Conservation (phyloP, 2,797 vertebrate species). For the Acrocephalus scirpaceus region DNA sequence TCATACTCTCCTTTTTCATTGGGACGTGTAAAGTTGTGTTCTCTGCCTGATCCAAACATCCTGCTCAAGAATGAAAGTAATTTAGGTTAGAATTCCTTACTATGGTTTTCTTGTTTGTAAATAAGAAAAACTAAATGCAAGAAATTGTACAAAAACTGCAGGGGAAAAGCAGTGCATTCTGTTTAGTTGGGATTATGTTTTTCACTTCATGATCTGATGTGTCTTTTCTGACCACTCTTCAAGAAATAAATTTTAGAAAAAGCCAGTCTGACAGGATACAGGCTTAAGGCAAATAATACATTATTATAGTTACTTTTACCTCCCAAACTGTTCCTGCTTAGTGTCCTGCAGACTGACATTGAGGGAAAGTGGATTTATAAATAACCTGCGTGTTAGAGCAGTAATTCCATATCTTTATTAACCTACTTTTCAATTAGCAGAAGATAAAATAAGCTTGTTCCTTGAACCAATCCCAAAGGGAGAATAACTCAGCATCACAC, state of each 20-base stretch:
- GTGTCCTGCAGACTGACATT: background rate
- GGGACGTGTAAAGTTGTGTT: slow-evolving; percentile 97
- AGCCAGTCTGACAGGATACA: background rate
- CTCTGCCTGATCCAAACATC: slow-evolving; percentile 99
- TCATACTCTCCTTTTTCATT: slow-evolving; percentile 98
- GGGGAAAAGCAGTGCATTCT: background rate
- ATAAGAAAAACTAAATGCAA: background rate
- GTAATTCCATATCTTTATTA: slow-evolving; percentile 25
- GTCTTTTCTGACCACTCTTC: background rate
- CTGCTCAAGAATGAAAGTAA: slow-evolving; percentile 71
- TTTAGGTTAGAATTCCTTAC: background rate
- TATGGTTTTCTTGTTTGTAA: too few relatives aligned
- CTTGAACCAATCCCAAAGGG: background rate
- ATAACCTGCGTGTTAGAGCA: background rate
- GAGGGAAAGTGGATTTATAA: slow-evolving; percentile 19
- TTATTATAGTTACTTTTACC: background rate
- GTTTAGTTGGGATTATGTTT: background rate
- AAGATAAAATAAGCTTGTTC: slow-evolving; percentile 28
- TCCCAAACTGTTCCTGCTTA: background rate
- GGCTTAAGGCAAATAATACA: background rate
- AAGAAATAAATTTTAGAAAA: background rate
- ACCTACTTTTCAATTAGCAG: slow-evolving; percentile 38
- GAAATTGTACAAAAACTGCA: background rate
- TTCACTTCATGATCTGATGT: background rate
- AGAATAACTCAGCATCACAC: background rate